These are phyloP conservation scores for Pseudochirops corinnae DNA, from an alignment of 2,797 vertebrate genomes.

Conservation along the genomic window DNA sequence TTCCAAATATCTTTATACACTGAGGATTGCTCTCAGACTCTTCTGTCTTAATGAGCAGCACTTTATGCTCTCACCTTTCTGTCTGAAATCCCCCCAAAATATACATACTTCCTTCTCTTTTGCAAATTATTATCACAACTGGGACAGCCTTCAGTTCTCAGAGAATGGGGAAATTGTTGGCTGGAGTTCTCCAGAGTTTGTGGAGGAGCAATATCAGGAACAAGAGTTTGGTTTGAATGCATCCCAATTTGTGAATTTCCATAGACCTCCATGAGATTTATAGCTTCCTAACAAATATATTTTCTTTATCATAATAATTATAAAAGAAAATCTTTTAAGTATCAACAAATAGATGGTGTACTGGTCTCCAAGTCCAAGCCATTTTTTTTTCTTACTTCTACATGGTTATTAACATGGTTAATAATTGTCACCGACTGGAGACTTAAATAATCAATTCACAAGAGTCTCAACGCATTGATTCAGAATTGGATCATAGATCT, in stretches of 20 bases:
- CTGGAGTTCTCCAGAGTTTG: conserved; percentile 47
- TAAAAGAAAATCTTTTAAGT: background rate
- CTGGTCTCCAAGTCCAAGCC: background rate
- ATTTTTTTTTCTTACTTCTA: background rate
- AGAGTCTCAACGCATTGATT: background rate
- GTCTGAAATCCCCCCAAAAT: conserved; percentile 62
- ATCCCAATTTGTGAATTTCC: conserved; percentile 12
- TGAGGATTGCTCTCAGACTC: conserved; percentile 65
- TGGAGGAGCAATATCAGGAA: conserved; percentile 37
- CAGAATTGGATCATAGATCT: background rate
- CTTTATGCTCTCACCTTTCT: conserved; percentile 63
- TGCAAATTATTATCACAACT: conserved; percentile 63
- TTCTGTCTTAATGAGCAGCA: conserved; percentile 47
- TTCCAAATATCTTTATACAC: conserved; percentile 74
- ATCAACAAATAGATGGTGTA: background rate
- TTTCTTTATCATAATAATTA: background rate
- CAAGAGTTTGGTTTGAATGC: conserved; percentile 51
- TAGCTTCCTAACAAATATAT: background rate
- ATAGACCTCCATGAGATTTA: background rate
- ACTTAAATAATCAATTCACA: background rate
- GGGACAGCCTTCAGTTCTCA: conserved; percentile 63
- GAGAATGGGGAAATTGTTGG: conserved; percentile 36
- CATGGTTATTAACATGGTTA: background rate
- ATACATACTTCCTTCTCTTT: conserved; percentile 40
- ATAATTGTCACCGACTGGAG: background rate